Evolutionary conservation across 2,113 vertebrate genomes (phyloP), one percentile per base, ranked within the genome.

Genomic region (Amphilophus citrinellus): DNA sequence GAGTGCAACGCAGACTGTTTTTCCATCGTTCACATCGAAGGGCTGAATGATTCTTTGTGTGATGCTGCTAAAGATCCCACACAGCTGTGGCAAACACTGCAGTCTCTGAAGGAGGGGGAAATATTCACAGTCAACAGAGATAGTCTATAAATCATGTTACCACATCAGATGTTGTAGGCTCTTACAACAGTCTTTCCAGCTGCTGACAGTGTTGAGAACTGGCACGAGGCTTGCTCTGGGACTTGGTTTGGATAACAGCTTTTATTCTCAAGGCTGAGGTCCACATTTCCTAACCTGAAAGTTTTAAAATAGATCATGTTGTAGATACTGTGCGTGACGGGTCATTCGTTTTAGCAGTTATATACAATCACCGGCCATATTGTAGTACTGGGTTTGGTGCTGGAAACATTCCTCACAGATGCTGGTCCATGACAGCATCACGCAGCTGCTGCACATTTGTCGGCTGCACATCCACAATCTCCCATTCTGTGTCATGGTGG

Each of bases 81-180:
- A 17, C 53, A 47, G 79, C 58, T n/a, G 63, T 44, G 68, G 65
- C 61, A 82, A 86, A 80, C 50, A 5, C 47, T 44, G 27, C 20
- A 78, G 76, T 63, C 84, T 89, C 56, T 66, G 61, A 60, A 66
- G 22, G 60, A 76, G 53, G 30, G 22, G 11, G 35, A 27, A 80
- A 44, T 20, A 56, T 60, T 92, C 80, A 80, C 85, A 87, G 77
- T 88, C 77, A 87, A 78, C 84, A 30, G 53, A 79, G 83, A 87
- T n/a, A 66, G 76, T 18, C 24, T 27, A 60, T 66, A 59, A 86
- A 85, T 87, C 78, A 82, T 17, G 14, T 10, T 0, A 66, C 84
- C 83, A 77, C 91, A 81, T 91, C 76, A 84, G 15, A 76, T 42
- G 27, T 59, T 59, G 57, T 2, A 6, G 61, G 61, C 27, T 61